These are phyloP conservation scores for Andrena praecox DNA, from an alignment of 2,888 invertebrate species.

Conservation along the genomic window DNA sequence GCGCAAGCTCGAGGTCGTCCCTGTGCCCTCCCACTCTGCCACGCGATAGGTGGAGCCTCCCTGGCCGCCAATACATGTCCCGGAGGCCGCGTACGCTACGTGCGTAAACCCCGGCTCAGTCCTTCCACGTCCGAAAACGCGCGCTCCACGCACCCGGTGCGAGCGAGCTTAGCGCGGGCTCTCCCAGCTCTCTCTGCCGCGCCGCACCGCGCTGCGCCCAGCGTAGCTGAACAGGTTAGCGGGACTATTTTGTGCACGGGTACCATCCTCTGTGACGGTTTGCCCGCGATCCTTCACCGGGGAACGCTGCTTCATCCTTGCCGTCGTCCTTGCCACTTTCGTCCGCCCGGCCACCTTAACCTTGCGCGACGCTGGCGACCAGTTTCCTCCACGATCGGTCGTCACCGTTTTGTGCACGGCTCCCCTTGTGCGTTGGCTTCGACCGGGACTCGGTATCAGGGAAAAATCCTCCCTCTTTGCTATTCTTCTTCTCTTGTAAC, in stretches of 20 bases:
- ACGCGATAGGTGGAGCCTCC: slow-evolving; percentile 82
- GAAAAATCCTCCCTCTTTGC: background rate
- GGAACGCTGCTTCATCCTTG: background rate
- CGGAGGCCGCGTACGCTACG: slow-evolving; percentile 62
- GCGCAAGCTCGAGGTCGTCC: slow-evolving; percentile 80
- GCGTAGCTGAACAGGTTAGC: slow-evolving; percentile 53
- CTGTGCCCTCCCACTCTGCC: slow-evolving; percentile 78
- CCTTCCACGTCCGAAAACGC: slow-evolving; percentile 81
- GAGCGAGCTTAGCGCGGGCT: slow-evolving; percentile 71
- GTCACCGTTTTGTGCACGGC: background rate
- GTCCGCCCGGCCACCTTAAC: background rate
- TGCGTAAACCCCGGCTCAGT: slow-evolving; percentile 76
- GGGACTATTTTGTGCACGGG: background rate
- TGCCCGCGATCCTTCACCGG: background rate
- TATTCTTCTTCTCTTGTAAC: background rate
- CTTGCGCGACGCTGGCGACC: background rate
- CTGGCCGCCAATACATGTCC: slow-evolving; percentile 81
- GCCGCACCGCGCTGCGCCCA: slow-evolving; percentile 54
- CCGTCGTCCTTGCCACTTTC: background rate
- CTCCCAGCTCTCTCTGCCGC: slow-evolving; percentile 64
- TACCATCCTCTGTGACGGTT: background rate
- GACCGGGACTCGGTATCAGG: background rate
- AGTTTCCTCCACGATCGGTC: background rate
- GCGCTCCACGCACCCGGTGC: slow-evolving; percentile 79
- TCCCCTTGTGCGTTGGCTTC: background rate